Evolutionary conservation across 2,888 invertebrate genomes (phyloP).

Genomic region (Belgica antarctica): DNA sequence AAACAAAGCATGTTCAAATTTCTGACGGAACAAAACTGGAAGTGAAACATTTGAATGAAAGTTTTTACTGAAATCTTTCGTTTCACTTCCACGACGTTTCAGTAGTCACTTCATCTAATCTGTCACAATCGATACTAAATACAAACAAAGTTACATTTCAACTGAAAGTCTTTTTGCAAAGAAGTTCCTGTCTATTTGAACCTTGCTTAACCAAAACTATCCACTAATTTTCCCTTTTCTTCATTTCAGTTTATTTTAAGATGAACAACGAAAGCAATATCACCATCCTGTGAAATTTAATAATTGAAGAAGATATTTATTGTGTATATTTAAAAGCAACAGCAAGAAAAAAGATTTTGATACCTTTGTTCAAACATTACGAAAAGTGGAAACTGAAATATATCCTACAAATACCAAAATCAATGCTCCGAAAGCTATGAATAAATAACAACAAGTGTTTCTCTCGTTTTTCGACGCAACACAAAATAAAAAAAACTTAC

Average conservation of each 20-base stretch:
- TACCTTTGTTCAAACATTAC: too few relatives aligned
- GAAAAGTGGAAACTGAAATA: neutral
- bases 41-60: too few relatives aligned
- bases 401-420: neutral
- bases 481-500: neutral
- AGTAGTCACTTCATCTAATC: too few relatives aligned
- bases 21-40: too few relatives aligned
- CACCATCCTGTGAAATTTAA: slow-evolving; percentile 45
- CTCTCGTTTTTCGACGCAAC: neutral
- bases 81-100: too few relatives aligned
- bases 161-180: too few relatives aligned
- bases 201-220: too few relatives aligned
- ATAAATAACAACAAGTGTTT: slow-evolving; percentile 43
- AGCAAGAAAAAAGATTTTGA: neutral
- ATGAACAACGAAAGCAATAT: slow-evolving; percentile 45
- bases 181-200: too few relatives aligned
- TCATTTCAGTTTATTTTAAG: slow-evolving; percentile 11
- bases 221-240: neutral
- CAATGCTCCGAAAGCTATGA: neutral
- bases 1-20: too few relatives aligned
- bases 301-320: slow-evolving; percentile 20
- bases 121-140: too few relatives aligned
- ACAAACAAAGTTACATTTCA: too few relatives aligned
- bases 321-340: neutral
- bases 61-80: too few relatives aligned